Evolutionary conservation across 1,140 invertebrate genomes (phyloP).

Genomic region (Anastatus disparis): DNA sequence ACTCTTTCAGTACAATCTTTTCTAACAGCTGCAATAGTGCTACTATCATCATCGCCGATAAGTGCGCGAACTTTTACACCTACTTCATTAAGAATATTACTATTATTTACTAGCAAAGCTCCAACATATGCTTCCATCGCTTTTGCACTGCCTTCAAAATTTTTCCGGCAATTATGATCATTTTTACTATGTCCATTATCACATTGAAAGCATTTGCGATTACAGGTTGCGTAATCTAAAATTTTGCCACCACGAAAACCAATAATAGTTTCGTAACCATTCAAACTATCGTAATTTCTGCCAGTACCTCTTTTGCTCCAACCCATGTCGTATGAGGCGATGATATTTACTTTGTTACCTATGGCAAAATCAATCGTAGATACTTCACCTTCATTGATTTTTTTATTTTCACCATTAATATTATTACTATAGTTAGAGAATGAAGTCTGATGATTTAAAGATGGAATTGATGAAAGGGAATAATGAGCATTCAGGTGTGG

Average conservation of each 20-base stretch:
- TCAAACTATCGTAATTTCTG: conserved; percentile 1
- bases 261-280: background rate
- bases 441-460: too few species aligned
- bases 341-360: background rate
- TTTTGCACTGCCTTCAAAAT: background rate
- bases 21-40: background rate
- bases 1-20: background rate
- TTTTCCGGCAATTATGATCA: background rate
- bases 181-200: background rate
- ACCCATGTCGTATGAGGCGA: conserved; percentile 15
- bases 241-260: background rate
- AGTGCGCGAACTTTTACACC: background rate
- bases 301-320: conserved; percentile 15
- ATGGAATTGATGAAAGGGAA: too few species aligned
- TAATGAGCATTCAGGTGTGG: too few species aligned
- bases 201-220: background rate
- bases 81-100: background rate
- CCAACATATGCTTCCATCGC: background rate
- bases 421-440: too few species aligned
- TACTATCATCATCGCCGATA: conserved; percentile 6
- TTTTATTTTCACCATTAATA: too few species aligned
- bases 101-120: background rate
- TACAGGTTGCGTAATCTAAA: background rate
- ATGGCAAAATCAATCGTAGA: too few species aligned
- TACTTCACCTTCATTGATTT: too few species aligned